phyloP scores from a whole-genome alignment of 2,888 invertebrate genomes.

The Allophyes oxyacanthae region DNA sequence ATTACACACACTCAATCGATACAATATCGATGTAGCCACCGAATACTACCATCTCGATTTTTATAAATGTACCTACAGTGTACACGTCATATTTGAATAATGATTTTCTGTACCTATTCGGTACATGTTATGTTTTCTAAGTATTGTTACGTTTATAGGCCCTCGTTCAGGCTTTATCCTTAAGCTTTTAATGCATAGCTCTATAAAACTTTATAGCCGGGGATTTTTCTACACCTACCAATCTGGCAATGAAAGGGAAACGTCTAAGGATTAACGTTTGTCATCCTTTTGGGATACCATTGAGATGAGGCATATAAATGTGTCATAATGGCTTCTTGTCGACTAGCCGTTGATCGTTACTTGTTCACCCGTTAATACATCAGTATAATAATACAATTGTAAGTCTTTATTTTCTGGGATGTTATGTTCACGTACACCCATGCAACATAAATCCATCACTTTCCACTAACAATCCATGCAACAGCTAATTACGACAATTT shows the following conservation, averaged over 20 bases:
- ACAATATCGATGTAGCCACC: slow-evolving; percentile 64
- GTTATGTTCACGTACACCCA: too few relatives aligned
- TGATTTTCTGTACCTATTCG: slow-evolving; percentile 48
- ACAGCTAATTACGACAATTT: too few relatives aligned
- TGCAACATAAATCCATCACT: too few relatives aligned
- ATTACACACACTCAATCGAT: slow-evolving; percentile 66
- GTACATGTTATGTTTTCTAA: slow-evolving; percentile 25
- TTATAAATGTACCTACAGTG: too few relatives aligned
- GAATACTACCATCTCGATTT: slow-evolving; percentile 62
- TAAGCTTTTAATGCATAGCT: too few relatives aligned
- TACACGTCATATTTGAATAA: slow-evolving; percentile 54
- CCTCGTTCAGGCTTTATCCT: slow-evolving; percentile 18
- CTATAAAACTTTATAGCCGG: slow-evolving; percentile 31
- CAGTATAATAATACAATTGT: too few relatives aligned
- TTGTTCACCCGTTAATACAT: too few relatives aligned
- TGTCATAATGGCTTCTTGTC: too few relatives aligned
- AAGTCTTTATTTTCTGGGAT: too few relatives aligned
- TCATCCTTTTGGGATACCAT: slow-evolving; percentile 19
- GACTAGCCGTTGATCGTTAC: too few relatives aligned
- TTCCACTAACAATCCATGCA: too few relatives aligned
- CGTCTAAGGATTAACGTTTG: slow-evolving; percentile 11
- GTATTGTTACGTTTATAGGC: slow-evolving; percentile 33
- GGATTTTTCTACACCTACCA: slow-evolving; percentile 27
- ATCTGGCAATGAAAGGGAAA: slow-evolving; percentile 36
- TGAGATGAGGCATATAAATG: too few relatives aligned